A percentile compares a stretch with the other conserved stretches of the same genome.
Evolutionary conservation across 2,113 vertebrate species (phyloP).

Genomic region (Bothrops jararaca): DNA sequence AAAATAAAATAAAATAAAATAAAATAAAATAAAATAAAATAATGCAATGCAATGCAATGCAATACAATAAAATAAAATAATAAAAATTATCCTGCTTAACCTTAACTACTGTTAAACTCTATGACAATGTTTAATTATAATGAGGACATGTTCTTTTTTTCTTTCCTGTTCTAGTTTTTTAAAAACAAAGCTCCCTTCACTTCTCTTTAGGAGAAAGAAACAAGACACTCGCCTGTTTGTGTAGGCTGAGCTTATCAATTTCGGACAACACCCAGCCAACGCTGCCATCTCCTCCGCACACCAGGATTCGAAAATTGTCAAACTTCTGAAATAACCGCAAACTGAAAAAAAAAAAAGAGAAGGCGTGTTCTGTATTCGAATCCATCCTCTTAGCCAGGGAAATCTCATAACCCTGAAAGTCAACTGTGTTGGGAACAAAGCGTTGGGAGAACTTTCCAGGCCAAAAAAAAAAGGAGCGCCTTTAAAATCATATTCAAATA

Average conservation of each 20-base stretch:
- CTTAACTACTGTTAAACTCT: background rate
- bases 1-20: background rate
- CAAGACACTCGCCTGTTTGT: slow-evolving; percentile 85
- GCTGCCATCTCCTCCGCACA: slow-evolving; percentile 96
- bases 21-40: background rate
- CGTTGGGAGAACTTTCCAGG: slow-evolving; percentile 20
- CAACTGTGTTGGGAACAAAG: background rate
- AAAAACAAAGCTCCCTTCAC: background rate
- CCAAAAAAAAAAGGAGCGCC: slow-evolving; percentile 20
- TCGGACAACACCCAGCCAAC: slow-evolving; percentile 98
- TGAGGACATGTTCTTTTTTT: background rate
- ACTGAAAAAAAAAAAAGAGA: slow-evolving; percentile 70
- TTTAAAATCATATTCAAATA: slow-evolving; percentile 5
- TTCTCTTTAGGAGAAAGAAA: background rate
- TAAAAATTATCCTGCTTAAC: background rate
- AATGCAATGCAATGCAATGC: background rate
- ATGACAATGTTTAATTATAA: background rate
- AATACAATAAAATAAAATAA: background rate
- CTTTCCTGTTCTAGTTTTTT: background rate
- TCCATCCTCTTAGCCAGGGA: background rate
- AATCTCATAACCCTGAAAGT: background rate
- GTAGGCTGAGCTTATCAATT: slow-evolving; percentile 94
- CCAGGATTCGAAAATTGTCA: slow-evolving; percentile 97
- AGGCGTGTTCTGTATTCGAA: slow-evolving; percentile 34
- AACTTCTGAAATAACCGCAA: slow-evolving; percentile 97